Evolutionary conservation across 2,888 invertebrate genomes (phyloP).

Genomic region (Lasioglossum marginatum): DNA sequence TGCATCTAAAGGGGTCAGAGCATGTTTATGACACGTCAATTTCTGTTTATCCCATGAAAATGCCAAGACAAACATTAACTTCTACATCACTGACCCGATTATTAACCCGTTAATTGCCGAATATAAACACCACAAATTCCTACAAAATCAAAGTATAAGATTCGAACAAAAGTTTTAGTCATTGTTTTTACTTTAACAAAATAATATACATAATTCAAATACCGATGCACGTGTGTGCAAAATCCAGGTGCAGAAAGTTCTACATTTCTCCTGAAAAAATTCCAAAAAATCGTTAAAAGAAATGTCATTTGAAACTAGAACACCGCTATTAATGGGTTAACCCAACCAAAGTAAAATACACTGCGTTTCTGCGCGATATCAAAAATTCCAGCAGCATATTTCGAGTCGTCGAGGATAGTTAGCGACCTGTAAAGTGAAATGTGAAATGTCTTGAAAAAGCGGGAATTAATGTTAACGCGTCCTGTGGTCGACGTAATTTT

Average conservation of each 20-base stretch:
- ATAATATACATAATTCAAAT: not conserved
- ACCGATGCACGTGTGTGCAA: not conserved
- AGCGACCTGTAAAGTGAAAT: constrained; percentile 3
- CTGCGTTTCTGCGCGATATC: not conserved
- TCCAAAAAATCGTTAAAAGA: not conserved
- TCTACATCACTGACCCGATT: not conserved
- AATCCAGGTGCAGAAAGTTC: not conserved
- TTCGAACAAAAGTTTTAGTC: too few relatives aligned
- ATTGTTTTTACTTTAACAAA: not conserved
- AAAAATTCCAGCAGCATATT: not conserved
- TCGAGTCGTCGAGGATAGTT: not conserved
- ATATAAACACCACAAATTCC: not conserved
- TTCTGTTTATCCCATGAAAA: not conserved
- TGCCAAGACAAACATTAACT: not conserved
- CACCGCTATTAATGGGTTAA: not conserved
- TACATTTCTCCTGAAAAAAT: not conserved
- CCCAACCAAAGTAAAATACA: not conserved
- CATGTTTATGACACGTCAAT: not conserved
- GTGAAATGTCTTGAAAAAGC: constrained; percentile 9
- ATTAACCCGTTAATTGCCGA: not conserved
- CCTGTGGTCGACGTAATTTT: constrained; percentile 2
- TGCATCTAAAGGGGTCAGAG: not conserved
- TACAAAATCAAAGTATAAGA: not conserved
- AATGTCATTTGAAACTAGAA: not conserved
- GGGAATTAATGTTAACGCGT: constrained; percentile 2